Conservation (phyloP, 1,140 invertebrate species). For the Zaprionus capensis region DNA sequence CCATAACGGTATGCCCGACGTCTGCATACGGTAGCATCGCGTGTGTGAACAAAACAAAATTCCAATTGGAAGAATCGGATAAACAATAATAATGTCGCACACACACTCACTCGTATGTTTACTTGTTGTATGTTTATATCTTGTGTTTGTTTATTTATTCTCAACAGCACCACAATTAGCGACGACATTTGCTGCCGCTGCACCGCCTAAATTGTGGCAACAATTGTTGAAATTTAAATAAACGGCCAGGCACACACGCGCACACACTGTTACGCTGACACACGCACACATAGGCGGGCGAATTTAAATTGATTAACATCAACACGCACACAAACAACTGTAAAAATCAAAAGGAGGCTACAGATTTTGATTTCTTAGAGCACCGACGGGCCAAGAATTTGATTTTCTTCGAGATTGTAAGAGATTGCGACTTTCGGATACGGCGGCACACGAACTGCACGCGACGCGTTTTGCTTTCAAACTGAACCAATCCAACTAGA, state of each 20-base stretch:
- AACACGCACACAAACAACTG: conserved; percentile 34
- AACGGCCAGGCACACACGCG: conserved; percentile 23
- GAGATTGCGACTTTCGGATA: not conserved
- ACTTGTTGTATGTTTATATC: not conserved
- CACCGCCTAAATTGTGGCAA: conserved; percentile 26
- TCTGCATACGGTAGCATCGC: not conserved
- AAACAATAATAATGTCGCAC: conserved; percentile 1
- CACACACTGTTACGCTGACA: not conserved
- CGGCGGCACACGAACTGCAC: conserved; percentile 25
- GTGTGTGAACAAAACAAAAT: not conserved
- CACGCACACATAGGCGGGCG: not conserved
- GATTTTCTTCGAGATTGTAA: conserved; percentile 32
- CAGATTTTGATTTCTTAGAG: conserved; percentile 39
- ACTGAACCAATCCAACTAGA: conserved; percentile 41
- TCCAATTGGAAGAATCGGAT: not conserved
- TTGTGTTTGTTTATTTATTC: conserved; percentile 1
- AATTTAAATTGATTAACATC: conserved; percentile 39
- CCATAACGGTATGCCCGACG: not conserved
- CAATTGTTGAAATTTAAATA: conserved; percentile 27
- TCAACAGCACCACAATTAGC: conserved; percentile 6
- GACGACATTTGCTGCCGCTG: not conserved
- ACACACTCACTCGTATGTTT: not conserved
- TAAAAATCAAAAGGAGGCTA: conserved; percentile 21
- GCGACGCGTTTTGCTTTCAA: conserved; percentile 46
- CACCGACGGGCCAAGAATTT: conserved; percentile 12